Evolutionary conservation across 2,113 vertebrate species (phyloP), one percentile per base, ranked within the genome.

Genomic region (Sapayoa aenigma): DNA sequence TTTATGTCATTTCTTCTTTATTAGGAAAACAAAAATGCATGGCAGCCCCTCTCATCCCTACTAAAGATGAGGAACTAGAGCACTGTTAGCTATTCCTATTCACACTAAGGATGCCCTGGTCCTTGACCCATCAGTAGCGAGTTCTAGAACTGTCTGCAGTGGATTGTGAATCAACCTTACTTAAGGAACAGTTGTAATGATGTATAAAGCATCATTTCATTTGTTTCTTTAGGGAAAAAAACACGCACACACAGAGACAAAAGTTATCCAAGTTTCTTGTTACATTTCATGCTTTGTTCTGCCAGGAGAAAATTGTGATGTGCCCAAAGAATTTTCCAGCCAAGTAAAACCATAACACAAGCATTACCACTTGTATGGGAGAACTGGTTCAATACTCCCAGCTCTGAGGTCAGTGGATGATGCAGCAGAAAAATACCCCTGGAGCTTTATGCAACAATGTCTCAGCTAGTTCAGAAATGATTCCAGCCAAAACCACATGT

Each of bases 401-500:
- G 23, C 75, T 90, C 59, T 96, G 95, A 96, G 92, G 94, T 96
- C 94, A 94, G 79, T 42, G 47, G 82, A 94, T 96, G 85, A 94
- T 59, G 39, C 59, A 96, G 96, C 94, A 94, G 72, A 92, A 62
- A 90, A 90, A 74, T 30, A 95, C 53, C 58, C 49, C 41, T 73
- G 82, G 75, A 0, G 2, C n/a, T 92, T 95, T 92, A 31, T 94
- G 92, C 76, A 96, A 88, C 55, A 81, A 47, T 25, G 86, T 89
- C 80, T 93, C 83, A 67, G 91, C 42, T 58, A 87, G 68, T 5
- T 84, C 28, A 89, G 72, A 65, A 86, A 52, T 4, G 2, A 90
- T 15, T 80, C 76, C 80, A 81, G 86, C 80, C 91, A 94, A 97
- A 97, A 93, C 96, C 96, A 93, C 95, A 91, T 39, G 76, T 63